Evolutionary conservation across 2,888 invertebrate genomes (phyloP).

Genomic region (Drosophila birchii): DNA sequence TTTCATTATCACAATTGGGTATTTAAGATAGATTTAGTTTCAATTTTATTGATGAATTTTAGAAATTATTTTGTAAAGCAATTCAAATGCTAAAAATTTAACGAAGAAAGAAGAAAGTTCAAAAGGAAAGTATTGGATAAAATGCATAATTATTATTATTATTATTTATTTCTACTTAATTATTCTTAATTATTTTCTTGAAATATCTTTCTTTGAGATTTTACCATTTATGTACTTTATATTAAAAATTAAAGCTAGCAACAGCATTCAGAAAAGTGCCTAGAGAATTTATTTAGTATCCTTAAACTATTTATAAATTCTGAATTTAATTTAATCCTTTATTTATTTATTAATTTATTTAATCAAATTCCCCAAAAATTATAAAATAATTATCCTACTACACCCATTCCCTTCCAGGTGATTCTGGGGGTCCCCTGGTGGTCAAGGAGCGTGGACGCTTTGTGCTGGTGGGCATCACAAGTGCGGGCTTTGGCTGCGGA

Average conservation of each 20-base stretch:
- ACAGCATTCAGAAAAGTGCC: not conserved
- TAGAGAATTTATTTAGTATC: not conserved
- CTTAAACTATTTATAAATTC: not conserved
- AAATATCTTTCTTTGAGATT: not conserved
- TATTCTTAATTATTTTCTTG: not conserved
- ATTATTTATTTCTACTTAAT: not conserved
- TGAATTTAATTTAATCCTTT: not conserved
- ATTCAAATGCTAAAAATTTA: not conserved
- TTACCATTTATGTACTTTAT: not conserved
- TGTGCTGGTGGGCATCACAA: slow-evolving; percentile 92
- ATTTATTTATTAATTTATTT: not conserved
- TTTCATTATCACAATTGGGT: not conserved
- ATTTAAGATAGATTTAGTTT: not conserved
- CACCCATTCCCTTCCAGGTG: slow-evolving; percentile 85
- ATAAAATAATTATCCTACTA: not conserved
- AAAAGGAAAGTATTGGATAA: not conserved
- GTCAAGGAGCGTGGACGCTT: slow-evolving; percentile 89
- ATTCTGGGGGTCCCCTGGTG: slow-evolving; percentile 92
- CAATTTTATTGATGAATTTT: not conserved
- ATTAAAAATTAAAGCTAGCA: not conserved
- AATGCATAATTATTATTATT: not conserved
- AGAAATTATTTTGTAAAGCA: not conserved
- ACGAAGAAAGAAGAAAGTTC: not conserved
- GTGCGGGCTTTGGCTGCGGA: slow-evolving; percentile 94
- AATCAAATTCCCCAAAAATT: no score